phyloP scores from a whole-genome alignment of 2,113 vertebrate species.

The Panthera tigris region DNA sequence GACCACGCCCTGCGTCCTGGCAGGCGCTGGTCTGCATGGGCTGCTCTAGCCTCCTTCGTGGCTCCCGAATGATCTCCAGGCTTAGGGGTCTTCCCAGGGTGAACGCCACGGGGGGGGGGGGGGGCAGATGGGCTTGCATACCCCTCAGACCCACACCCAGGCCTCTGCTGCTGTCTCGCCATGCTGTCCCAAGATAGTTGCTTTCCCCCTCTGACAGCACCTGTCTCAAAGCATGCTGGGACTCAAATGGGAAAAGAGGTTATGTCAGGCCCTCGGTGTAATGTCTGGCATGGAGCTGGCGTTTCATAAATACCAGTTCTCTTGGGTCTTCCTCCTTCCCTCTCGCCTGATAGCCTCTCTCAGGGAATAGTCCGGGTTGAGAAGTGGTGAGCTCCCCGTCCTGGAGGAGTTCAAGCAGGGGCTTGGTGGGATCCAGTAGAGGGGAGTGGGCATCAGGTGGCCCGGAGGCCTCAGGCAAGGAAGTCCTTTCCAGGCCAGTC shows the following conservation, averaged over 20 bases:
- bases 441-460: neutral
- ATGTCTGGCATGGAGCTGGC: neutral
- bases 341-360: neutral
- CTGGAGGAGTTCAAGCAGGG: neutral
- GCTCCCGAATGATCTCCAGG: neutral
- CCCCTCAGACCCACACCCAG: neutral
- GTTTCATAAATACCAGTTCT: neutral
- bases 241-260: neutral
- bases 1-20: fast-evolving
- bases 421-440: neutral
- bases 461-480: neutral
- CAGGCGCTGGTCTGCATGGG: neutral
- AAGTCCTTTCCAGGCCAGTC: neutral
- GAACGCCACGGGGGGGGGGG: fast-evolving
- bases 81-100: neutral
- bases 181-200: fast-evolving
- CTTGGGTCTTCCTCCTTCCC: neutral
- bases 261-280: fast-evolving
- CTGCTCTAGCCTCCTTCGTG: neutral
- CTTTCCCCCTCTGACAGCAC: neutral
- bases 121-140: neutral
- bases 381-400: neutral
- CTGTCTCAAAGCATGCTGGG: neutral
- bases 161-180: neutral
- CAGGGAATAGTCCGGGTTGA: neutral